These are phyloP conservation scores for Acleris literana DNA, from an alignment of 2,888 invertebrate species.

Conservation along the genomic window DNA sequence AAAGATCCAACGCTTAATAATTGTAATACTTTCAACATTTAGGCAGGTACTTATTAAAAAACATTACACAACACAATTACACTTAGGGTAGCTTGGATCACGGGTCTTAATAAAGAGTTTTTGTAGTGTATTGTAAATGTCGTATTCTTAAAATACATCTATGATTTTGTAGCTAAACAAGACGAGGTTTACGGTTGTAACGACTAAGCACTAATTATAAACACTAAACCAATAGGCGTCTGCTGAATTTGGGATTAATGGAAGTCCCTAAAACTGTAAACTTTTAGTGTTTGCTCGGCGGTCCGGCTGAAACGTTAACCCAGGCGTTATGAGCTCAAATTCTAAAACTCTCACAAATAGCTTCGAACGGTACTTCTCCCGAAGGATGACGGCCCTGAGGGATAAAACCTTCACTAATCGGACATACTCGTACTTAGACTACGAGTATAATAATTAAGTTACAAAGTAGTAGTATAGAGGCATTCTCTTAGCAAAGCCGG, in stretches of 20 bases:
- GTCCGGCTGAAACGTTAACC: slow-evolving; percentile 17
- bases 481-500: too few relatives aligned
- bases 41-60: too few relatives aligned
- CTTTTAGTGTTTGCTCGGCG: slow-evolving; percentile 10
- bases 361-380: slow-evolving; percentile 13
- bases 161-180: too few relatives aligned
- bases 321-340: slow-evolving; percentile 24
- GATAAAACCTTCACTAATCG: slow-evolving; percentile 5
- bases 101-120: too few relatives aligned
- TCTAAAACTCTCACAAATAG: slow-evolving; percentile 25
- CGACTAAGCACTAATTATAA: too few relatives aligned
- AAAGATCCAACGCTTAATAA: too few relatives aligned
- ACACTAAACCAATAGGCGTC: background rate
- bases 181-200: too few relatives aligned
- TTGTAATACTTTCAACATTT: too few relatives aligned
- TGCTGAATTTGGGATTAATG: slow-evolving; percentile 20
- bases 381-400: slow-evolving; percentile 14
- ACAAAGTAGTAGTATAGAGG: background rate
- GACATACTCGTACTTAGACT: background rate
- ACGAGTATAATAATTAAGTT: background rate
- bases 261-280: slow-evolving; percentile 18
- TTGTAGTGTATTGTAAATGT: too few relatives aligned
- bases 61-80: too few relatives aligned
- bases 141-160: too few relatives aligned
- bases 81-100: too few relatives aligned